These are phyloP conservation scores for Balaeniceps rex DNA, from an alignment of 2,113 vertebrate genomes.

Conservation along the genomic window DNA sequence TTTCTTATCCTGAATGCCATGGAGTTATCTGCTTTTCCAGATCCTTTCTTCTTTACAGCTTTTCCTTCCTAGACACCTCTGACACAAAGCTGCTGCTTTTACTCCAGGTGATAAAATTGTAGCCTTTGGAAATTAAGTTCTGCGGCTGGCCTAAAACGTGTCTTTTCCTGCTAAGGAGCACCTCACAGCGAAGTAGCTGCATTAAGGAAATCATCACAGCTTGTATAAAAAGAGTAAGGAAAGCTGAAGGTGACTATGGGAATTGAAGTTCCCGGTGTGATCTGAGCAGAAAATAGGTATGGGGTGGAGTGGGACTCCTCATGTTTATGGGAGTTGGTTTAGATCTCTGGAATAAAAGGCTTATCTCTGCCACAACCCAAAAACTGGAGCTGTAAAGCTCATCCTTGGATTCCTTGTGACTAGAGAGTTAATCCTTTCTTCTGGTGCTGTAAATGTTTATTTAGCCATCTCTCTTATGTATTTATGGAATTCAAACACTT, in stretches of 20 bases:
- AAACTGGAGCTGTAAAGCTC: background rate
- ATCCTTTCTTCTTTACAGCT: background rate
- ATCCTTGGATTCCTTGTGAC: background rate
- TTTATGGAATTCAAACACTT: background rate
- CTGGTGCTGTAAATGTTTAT: background rate
- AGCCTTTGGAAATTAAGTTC: background rate
- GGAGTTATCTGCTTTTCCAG: too few relatives aligned
- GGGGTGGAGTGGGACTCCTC: background rate
- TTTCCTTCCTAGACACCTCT: background rate
- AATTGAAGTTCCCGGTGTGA: background rate
- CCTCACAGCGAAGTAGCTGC: fast-evolving
- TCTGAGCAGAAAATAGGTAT: background rate
- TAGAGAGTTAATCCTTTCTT: background rate
- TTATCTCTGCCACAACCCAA: background rate
- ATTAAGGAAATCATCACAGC: background rate
- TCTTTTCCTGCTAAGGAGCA: background rate
- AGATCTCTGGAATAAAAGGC: background rate
- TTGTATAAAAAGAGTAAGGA: background rate
- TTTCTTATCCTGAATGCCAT: background rate
- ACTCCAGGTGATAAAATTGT: background rate
- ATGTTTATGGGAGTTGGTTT: background rate
- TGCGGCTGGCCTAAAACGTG: background rate
- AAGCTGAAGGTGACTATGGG: background rate
- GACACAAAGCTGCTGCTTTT: background rate
- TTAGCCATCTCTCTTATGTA: background rate